phyloP scores from a whole-genome alignment of 2,888 invertebrate species.

The Peribatodes rhomboidaria region DNA sequence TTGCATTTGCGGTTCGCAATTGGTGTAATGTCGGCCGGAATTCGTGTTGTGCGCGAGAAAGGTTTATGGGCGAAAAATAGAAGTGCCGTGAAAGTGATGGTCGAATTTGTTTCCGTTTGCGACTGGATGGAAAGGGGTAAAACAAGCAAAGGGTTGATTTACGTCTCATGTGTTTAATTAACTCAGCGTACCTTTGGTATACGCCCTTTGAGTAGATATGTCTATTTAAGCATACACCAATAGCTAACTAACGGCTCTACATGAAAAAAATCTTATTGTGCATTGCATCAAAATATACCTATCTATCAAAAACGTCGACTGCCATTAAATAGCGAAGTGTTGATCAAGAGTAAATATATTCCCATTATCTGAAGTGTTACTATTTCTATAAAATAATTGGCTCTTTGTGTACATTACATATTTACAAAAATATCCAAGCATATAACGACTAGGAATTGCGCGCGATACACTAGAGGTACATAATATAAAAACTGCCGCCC shows the following conservation, averaged over 20 bases:
- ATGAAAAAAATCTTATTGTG: too few relatives aligned
- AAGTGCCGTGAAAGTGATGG: conserved; percentile 40
- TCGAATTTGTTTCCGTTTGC: conserved; percentile 36
- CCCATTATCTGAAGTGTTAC: too few relatives aligned
- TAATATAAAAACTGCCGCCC: conserved; percentile 80
- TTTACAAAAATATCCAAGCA: conserved; percentile 66
- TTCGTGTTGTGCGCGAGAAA: conserved; percentile 54
- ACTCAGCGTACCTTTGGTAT: background rate
- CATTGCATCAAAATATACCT: too few relatives aligned
- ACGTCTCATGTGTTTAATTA: conserved; percentile 35
- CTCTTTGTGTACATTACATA: conserved; percentile 8
- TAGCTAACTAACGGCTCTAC: too few relatives aligned
- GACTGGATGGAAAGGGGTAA: conserved; percentile 42
- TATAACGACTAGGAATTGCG: conserved; percentile 65
- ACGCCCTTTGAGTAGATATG: too few relatives aligned
- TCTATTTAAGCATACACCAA: too few relatives aligned
- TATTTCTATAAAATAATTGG: too few relatives aligned
- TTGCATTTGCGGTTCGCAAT: conserved; percentile 72
- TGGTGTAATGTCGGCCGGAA: conserved; percentile 64
- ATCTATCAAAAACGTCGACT: too few relatives aligned
- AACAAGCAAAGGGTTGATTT: conserved; percentile 43
- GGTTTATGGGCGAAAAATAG: conserved; percentile 53
- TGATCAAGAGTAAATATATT: too few relatives aligned
- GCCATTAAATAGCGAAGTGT: too few relatives aligned
- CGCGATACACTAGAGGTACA: conserved; percentile 69